phyloP scores from a whole-genome alignment of 2,888 invertebrate species.

The Trichopoda pennipes region DNA sequence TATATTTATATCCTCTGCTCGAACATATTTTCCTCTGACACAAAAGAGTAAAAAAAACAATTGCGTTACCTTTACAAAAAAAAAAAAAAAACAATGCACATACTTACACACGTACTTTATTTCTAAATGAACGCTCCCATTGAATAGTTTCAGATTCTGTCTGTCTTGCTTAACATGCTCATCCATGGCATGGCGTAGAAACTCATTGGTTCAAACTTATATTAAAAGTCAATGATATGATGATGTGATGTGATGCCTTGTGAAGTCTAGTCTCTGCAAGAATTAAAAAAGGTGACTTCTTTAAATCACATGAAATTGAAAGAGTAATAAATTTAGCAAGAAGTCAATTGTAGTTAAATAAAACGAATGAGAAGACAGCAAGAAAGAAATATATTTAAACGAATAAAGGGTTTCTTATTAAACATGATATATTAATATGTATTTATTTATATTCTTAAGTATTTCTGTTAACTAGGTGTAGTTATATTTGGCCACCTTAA shows the following conservation, averaged over 20 bases:
- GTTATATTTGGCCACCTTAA: conserved; percentile 18
- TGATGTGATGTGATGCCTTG: conserved; percentile 65
- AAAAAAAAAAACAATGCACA: too few species aligned
- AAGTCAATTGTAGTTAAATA: conserved; percentile 62
- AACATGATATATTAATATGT: neutral
- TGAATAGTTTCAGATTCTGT: conserved; percentile 39
- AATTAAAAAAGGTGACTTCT: conserved; percentile 58
- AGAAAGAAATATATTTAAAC: neutral
- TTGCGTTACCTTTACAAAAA: conserved; percentile 49
- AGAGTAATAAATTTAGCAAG: conserved; percentile 65
- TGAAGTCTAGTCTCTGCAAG: conserved; percentile 42
- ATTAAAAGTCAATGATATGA: conserved; percentile 61
- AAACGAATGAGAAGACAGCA: conserved; percentile 52
- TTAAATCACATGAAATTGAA: conserved; percentile 65
- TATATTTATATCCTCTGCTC: conserved; percentile 26
- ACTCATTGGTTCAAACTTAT: conserved; percentile 18
- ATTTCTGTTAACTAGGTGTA: conserved; percentile 41
- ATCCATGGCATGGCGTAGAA: conserved; percentile 4
- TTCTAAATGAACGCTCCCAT: conserved; percentile 66
- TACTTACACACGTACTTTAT: conserved; percentile 36
- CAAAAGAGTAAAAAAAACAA: neutral
- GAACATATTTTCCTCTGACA: conserved; percentile 23
- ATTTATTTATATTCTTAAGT: neutral
- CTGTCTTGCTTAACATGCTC: conserved; percentile 13
- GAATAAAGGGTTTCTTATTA: conserved; percentile 11